These are phyloP conservation scores for Acropternis orthonyx DNA, from an alignment of 2,797 vertebrate species.

Conservation along the genomic window DNA sequence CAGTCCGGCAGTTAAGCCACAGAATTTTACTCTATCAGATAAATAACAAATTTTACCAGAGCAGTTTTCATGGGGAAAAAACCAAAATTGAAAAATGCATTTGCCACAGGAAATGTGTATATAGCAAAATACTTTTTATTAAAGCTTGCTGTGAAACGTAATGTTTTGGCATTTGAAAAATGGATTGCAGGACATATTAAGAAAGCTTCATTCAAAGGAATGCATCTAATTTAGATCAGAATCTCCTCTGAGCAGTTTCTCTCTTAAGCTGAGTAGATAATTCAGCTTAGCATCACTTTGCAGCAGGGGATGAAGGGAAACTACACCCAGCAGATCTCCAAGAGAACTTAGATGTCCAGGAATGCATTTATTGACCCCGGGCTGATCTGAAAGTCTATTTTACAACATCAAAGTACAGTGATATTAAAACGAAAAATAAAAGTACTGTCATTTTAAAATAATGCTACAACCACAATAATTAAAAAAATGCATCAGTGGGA, in stretches of 20 bases:
- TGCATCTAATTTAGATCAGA: conserved; percentile 32
- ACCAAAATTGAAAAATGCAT: not conserved
- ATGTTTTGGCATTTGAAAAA: conserved; percentile 56
- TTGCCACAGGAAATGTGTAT: conserved; percentile 47
- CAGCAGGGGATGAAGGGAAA: conserved; percentile 15
- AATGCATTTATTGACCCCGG: not conserved
- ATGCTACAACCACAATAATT: not conserved
- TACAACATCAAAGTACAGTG: not conserved
- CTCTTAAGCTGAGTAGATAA: conserved; percentile 8
- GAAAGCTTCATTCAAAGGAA: conserved; percentile 31
- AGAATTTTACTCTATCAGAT: conserved; percentile 31
- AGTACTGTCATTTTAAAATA: not conserved
- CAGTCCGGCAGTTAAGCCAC: not conserved
- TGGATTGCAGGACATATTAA: conserved; percentile 28
- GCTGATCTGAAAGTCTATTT: not conserved
- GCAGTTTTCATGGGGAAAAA: conserved; percentile 35
- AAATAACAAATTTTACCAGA: conserved; percentile 30
- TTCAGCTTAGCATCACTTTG: conserved; percentile 32
- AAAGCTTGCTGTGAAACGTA: conserved; percentile 41
- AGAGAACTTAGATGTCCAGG: not conserved
- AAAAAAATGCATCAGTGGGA: not conserved
- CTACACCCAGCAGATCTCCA: not conserved
- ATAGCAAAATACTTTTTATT: conserved; percentile 52
- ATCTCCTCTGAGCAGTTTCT: conserved; percentile 32
- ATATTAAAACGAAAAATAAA: not conserved